Conservation (phyloP, 1,140 invertebrate genomes). For the Carcinoscorpius rotundicauda region DNA sequence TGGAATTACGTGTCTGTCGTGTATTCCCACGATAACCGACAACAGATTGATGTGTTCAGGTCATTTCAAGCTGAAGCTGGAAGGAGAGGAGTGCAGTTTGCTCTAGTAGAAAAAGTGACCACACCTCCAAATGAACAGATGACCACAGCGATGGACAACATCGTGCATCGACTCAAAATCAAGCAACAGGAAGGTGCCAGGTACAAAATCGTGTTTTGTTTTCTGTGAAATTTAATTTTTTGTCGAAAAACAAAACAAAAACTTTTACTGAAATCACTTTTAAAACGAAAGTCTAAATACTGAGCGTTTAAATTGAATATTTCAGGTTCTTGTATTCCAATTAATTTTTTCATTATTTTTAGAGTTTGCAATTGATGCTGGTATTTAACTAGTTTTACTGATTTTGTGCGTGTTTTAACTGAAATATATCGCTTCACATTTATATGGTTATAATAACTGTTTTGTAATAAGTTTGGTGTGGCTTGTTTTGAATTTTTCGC, state of each 20-base stretch:
- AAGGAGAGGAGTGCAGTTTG: constrained; percentile 12
- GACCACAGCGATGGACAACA: constrained; percentile 9
- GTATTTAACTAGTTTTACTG: too few species aligned
- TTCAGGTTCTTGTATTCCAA: too few species aligned
- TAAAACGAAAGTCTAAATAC: neutral
- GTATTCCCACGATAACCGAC: constrained; percentile 23
- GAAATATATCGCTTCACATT: too few species aligned
- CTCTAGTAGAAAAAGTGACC: constrained; percentile 16
- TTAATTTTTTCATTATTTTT: too few species aligned
- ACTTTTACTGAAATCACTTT: neutral
- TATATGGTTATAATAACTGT: too few species aligned
- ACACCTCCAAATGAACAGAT: constrained; percentile 3
- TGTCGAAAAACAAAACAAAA: neutral
- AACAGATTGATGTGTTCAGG: constrained; percentile 23
- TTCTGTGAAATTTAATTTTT: neutral
- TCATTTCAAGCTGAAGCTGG: constrained; percentile 22
- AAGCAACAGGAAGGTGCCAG: constrained; percentile 14
- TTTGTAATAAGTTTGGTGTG: too few species aligned
- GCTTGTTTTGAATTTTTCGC: too few species aligned
- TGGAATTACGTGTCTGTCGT: constrained; percentile 28
- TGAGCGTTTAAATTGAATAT: neutral
- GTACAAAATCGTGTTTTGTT: neutral
- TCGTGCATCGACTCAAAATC: constrained; percentile 3
- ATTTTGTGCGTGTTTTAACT: too few species aligned
- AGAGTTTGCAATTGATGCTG: too few species aligned